Conservation (phyloP, 2,888 invertebrate species). For the Polydrusus cervinus region DNA sequence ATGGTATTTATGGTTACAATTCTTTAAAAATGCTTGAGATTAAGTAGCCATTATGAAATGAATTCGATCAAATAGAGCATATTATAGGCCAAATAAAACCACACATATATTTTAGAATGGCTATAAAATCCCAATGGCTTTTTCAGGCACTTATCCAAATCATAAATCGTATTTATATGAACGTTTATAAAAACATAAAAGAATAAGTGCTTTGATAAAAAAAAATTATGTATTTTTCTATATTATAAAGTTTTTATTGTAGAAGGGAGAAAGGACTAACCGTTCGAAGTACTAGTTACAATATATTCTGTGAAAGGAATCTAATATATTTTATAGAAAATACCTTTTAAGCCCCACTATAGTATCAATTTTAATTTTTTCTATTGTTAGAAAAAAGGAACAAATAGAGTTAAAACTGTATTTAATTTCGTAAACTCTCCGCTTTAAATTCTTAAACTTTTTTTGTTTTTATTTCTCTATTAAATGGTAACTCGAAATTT, state of each 20-base stretch:
- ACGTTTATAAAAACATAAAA: slow-evolving; percentile 14
- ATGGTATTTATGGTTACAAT: not conserved
- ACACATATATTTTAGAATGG: slow-evolving; percentile 13
- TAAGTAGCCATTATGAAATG: slow-evolving; percentile 9
- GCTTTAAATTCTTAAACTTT: not conserved
- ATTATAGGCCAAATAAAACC: slow-evolving; percentile 12
- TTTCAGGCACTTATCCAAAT: slow-evolving; percentile 7
- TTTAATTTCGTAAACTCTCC: no score
- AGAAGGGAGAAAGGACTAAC: no score
- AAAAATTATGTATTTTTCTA: not conserved
- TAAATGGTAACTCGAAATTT: not conserved
- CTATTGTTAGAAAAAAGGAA: no score
- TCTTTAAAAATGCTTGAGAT: not conserved
- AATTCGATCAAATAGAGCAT: slow-evolving; percentile 5
- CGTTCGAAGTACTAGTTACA: no score
- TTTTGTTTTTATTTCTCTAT: not conserved
- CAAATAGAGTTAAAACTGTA: not conserved
- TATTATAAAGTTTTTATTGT: no score
- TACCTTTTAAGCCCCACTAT: no score
- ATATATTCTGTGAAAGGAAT: no score
- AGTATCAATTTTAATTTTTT: no score
- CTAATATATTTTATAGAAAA: no score
- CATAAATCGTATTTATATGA: slow-evolving; percentile 17
- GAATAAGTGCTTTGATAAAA: slow-evolving; percentile 7
- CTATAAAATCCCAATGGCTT: slow-evolving; percentile 18